These are phyloP conservation scores for Hippopotamus amphibius DNA, from an alignment of 2,113 vertebrate species.

Conservation along the genomic window DNA sequence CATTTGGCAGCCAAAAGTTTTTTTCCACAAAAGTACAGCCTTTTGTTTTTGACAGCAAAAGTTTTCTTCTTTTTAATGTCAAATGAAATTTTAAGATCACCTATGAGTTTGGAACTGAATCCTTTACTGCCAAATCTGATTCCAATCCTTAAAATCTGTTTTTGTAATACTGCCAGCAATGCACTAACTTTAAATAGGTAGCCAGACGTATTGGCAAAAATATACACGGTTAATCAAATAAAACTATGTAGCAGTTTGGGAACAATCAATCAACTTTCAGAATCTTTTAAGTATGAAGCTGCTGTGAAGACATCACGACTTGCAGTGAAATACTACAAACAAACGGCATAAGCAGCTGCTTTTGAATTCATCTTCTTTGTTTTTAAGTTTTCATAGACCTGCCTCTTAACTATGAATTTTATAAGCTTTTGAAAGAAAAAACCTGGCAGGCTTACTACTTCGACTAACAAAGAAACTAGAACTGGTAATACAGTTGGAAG, in stretches of 20 bases:
- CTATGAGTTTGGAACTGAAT: conserved; percentile 87
- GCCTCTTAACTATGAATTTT: conserved; percentile 69
- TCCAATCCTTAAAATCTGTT: conserved; percentile 87
- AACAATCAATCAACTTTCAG: conserved; percentile 87
- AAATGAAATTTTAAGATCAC: conserved; percentile 89
- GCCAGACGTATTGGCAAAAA: conserved; percentile 88
- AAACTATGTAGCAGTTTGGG: conserved; percentile 87
- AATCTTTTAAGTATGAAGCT: conserved; percentile 83
- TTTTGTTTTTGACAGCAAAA: conserved; percentile 82
- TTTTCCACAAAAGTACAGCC: conserved; percentile 82
- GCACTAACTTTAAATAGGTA: conserved; percentile 87
- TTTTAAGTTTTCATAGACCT: conserved; percentile 76
- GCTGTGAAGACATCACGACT: conserved; percentile 74
- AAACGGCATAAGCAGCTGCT: conserved; percentile 71
- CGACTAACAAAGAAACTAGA: conserved; percentile 70
- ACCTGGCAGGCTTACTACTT: conserved; percentile 53
- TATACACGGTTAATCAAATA: conserved; percentile 87
- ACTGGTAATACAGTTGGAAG: conserved; percentile 76
- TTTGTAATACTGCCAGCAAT: conserved; percentile 86
- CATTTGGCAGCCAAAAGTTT: conserved; percentile 78
- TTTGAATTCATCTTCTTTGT: conserved; percentile 75
- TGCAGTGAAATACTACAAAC: conserved; percentile 75
- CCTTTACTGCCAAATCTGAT: conserved; percentile 88
- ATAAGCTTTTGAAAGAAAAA: conserved; percentile 68
- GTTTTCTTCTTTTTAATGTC: conserved; percentile 86